These are phyloP conservation scores for Haemorhous mexicanus DNA, from an alignment of 2,113 vertebrate genomes.

Conservation along the genomic window DNA sequence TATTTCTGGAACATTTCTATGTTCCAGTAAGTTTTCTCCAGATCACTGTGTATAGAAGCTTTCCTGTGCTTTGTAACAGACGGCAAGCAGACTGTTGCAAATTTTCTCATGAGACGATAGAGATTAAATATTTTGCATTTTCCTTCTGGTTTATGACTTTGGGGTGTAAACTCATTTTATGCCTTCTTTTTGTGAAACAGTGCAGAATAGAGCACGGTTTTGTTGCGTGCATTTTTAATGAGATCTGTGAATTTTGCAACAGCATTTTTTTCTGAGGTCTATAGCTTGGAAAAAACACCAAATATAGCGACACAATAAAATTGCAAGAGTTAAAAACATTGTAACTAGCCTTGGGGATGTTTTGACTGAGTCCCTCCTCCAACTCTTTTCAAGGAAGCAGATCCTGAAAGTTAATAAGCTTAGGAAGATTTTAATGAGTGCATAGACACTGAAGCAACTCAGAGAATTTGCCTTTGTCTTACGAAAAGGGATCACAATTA, in stretches of 20 bases:
- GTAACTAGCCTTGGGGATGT: not conserved
- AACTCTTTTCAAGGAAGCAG: not conserved
- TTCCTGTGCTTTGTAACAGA: not conserved
- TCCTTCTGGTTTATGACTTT: not conserved
- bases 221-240: not conserved
- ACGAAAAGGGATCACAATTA: not conserved
- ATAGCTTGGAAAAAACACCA: not conserved
- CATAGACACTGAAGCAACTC: not conserved
- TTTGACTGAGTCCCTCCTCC: not conserved
- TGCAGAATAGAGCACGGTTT: not conserved
- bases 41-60: not conserved
- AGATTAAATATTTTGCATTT: not conserved
- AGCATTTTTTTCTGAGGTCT: not conserved
- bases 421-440: conserved; percentile 8
- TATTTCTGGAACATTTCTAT: no score
- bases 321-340: not conserved
- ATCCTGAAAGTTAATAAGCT: not conserved
- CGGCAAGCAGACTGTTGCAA: not conserved
- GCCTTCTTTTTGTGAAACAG: not conserved
- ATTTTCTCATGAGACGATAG: not conserved
- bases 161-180: not conserved
- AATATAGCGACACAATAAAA: not conserved
- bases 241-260: not conserved
- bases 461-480: not conserved
- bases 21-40: not conserved